Evolutionary conservation across 1,140 invertebrate genomes (phyloP), one percentile per base, ranked within the genome.

Genomic region (Nebria ingens): DNA sequence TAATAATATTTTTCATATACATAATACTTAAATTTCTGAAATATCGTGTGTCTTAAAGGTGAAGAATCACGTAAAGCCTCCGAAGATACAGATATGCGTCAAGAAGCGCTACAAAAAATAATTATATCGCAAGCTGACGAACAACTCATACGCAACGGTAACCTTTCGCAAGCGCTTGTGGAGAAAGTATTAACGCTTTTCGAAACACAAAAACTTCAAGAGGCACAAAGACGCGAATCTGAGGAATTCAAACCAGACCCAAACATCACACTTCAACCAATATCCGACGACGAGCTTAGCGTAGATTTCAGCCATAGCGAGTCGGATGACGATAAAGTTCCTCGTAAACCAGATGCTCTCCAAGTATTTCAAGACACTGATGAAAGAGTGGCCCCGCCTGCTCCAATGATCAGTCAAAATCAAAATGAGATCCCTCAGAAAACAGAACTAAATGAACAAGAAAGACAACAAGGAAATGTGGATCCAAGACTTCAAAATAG

Each of bases 121-220:
- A 91, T 93, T 34, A 82, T 94, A 63, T 82, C 80, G 20, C 83
- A 91, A 64, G 91, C 90, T 0, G 86, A 91, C 49, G 86, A 90
- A 62, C 82, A 92, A 38, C 58, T 51, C 12, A 69, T 69, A 19
- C 66, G 65, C 53, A 59, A 62, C 49, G 90, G 90, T 1, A 77
- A 79, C 13, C 81, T 96, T 22, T 84, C 84, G 22, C 83, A 84
- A 62, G 80, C 82, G 9, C 67, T 93, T 2, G 82, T 89, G 59
- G 84, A 89, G 64, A 85, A 87, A 65, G 82, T 89, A 1, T 71
- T 89, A 38, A 79, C 85, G 58, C 79, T 92, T 57, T 87, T 88
- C 59, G 86, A 91, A 60, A 81, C 81, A 15, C 79, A 87, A 56
- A 89, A 90, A 66, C 65, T 89, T 3, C 79, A 84, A 58, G 86